Evolutionary conservation across 2,797 vertebrate species (phyloP).

Genomic region (Squalus acanthias): DNA sequence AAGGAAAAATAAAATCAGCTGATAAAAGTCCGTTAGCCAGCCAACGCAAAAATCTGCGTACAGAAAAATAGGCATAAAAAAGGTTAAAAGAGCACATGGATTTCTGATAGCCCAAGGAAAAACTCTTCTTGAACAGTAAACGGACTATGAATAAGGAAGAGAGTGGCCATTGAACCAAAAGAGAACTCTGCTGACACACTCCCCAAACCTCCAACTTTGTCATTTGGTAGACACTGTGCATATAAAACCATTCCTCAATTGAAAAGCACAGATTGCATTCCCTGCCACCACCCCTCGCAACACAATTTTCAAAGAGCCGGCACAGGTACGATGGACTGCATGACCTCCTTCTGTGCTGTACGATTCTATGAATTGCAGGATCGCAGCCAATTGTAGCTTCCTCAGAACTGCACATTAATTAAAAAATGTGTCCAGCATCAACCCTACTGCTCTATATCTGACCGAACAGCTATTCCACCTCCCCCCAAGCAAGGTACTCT

Average conservation of each 20-base stretch:
- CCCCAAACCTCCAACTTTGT: background rate
- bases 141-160: background rate
- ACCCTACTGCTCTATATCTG: background rate
- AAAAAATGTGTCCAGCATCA: background rate
- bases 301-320: background rate
- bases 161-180: background rate
- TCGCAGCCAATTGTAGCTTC: background rate
- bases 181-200: background rate
- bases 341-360: background rate
- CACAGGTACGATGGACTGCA: background rate
- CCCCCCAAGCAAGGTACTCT: background rate
- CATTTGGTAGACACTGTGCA: background rate
- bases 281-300: too few relatives aligned
- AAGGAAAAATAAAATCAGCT: too few relatives aligned
- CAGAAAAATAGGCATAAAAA: background rate
- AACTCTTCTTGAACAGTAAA: background rate
- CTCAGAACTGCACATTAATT: background rate
- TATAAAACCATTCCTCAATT: background rate
- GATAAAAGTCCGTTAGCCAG: too few relatives aligned
- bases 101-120: background rate
- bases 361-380: background rate
- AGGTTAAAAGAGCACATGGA: background rate
- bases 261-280: background rate
- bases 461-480: background rate
- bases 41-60: too few relatives aligned